phyloP scores from a whole-genome alignment of 2,888 invertebrate genomes.

The Eupithecia subumbrata region DNA sequence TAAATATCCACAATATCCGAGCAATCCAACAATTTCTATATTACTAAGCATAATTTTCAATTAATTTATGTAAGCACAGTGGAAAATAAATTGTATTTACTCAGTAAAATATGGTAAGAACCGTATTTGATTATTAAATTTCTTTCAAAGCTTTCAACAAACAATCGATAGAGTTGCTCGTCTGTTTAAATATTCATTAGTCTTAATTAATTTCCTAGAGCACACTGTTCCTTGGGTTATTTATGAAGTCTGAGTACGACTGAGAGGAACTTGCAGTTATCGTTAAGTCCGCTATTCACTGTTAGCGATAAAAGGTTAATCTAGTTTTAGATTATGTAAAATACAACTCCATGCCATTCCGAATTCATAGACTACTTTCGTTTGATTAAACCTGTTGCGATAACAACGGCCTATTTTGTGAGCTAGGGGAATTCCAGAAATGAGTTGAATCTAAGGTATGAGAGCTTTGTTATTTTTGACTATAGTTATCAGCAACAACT shows the following conservation, averaged over 20 bases:
- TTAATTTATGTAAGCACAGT: neutral
- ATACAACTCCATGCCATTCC: neutral
- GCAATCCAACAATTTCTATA: neutral
- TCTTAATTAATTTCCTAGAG: conserved; percentile 64
- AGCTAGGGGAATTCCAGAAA: conserved; percentile 1
- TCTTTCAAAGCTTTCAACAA: conserved; percentile 11
- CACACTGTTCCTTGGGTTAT: conserved; percentile 50
- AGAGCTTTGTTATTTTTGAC: conserved; percentile 3
- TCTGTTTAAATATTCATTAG: conserved; percentile 54
- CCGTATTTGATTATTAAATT: conserved; percentile 10
- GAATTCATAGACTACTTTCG: neutral
- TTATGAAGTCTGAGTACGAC: conserved; percentile 50
- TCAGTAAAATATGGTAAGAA: neutral
- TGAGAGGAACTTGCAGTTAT: conserved; percentile 54
- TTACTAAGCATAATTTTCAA: conserved; percentile 1
- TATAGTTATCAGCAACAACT: conserved; percentile 30
- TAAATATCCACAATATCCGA: neutral
- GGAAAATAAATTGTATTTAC: neutral
- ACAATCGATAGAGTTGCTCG: conserved; percentile 17
- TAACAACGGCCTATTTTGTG: neutral
- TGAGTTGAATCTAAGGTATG: neutral
- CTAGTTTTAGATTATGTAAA: neutral
- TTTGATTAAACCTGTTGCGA: neutral
- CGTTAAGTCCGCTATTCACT: conserved; percentile 35
- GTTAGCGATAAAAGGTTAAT: neutral